Evolutionary conservation across 53 echinoderm and acorn worm species (phyloP), one percentile per base, ranked within the genome.

Genomic region (Astropecten irregularis): DNA sequence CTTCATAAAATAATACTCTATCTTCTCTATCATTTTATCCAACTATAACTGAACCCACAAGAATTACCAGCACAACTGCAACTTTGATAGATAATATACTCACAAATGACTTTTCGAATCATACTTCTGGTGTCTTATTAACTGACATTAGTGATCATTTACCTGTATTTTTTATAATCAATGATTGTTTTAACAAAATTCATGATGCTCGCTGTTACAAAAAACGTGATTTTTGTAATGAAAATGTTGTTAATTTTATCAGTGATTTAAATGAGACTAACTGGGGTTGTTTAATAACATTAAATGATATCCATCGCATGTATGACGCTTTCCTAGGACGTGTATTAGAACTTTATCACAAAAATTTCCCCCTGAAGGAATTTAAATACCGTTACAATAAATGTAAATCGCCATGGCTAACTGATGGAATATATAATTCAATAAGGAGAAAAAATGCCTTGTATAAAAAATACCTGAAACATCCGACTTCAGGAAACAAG

Each of bases 111-210:
- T 68, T 20, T 33, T 68, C 9, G 19, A 35, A 68, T 18, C 68
- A 68, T 19, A 68, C 42, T 35, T 27, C 42, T 11, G 37, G 37
- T 11, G 23, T 68, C 22, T 2, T 68, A 10, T 3, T 68, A n/a
- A 68, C 68, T 68, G 68, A 68, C 23, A 68, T 68, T 25, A 68
- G 68, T 35, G 68, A 68, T 35, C 68, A 68, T 33, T 33, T 68
- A 38, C 68, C 68, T 2, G 19, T 40, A 68, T 33, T 68, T 19
- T 31, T 68, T 35, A 3, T 29, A 46, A 8, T 14, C 47, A 46
- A 46, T 14, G n/a, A n/a, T n/a, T n/a, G n/a, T n/a, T n/a, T n/a
- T n/a, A n/a, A n/a, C n/a, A n/a, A n/a, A n/a, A n/a, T n/a, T n/a
- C n/a, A n/a, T n/a, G n/a, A n/a, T n/a, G n/a, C 10, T 49, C 6